phyloP scores from a whole-genome alignment of 1,140 invertebrate species.

The Phortica variegata region DNA sequence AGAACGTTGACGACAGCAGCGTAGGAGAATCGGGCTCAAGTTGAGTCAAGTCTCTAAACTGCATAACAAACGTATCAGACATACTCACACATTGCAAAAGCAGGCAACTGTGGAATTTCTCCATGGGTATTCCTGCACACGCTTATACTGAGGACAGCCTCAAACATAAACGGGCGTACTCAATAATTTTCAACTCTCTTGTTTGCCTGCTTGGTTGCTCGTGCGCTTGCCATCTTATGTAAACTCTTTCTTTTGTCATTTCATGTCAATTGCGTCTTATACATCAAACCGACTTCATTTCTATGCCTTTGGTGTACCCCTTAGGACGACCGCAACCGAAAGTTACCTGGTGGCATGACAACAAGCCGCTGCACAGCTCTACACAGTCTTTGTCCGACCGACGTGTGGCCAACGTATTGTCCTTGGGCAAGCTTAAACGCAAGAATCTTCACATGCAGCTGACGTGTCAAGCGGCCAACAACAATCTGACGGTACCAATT shows the following conservation, averaged over 20 bases:
- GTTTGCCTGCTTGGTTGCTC: no score
- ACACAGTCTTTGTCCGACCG: slow-evolving; percentile 65
- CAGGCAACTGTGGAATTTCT: neutral
- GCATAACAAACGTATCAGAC: slow-evolving; percentile 48
- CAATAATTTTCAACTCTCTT: slow-evolving; percentile 31
- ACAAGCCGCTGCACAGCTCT: slow-evolving; percentile 72
- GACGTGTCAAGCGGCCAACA: slow-evolving; percentile 77
- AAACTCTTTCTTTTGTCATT: no score
- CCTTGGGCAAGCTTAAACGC: slow-evolving; percentile 66
- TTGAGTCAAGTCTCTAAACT: slow-evolving; percentile 35
- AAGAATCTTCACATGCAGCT: slow-evolving; percentile 68
- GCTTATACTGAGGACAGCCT: neutral
- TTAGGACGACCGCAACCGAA: slow-evolving; percentile 75
- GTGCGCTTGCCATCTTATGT: no score
- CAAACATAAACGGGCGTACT: no score
- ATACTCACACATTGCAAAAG: slow-evolving; percentile 25
- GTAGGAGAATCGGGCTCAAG: neutral
- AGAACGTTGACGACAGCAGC: no score
- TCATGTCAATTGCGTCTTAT: no score
- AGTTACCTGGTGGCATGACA: slow-evolving; percentile 84
- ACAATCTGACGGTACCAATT: slow-evolving; percentile 73
- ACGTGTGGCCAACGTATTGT: slow-evolving; percentile 68
- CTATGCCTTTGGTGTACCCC: neutral
- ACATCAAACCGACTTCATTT: slow-evolving; percentile 15
- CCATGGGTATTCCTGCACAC: no score